Conservation (phyloP, 2,888 invertebrate genomes). For the Mimumesa dahlbomi region DNA sequence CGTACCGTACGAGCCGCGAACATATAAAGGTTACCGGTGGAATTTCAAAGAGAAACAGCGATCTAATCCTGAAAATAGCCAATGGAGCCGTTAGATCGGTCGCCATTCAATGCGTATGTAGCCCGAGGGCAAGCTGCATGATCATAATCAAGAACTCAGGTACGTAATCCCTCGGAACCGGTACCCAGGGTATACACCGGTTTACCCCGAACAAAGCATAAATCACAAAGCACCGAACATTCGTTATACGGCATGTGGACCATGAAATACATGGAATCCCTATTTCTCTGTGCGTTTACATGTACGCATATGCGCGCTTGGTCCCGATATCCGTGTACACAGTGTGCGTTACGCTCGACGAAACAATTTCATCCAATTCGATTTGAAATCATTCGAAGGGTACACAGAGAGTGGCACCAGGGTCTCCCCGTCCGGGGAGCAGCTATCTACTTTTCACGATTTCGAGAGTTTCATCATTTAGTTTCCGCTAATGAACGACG, state of each 20-base stretch:
- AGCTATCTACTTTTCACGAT: conserved; percentile 28
- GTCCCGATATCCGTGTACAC: conserved; percentile 36
- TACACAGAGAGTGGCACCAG: neutral
- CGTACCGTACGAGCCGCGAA: no score
- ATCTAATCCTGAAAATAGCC: conserved; percentile 8
- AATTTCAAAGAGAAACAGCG: neutral
- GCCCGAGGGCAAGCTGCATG: conserved; percentile 9
- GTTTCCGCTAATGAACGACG: no score
- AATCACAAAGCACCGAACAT: conserved; percentile 77
- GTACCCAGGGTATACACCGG: conserved; percentile 27
- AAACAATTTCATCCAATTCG: conserved; percentile 67
- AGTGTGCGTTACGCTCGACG: conserved; percentile 53
- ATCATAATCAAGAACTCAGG: conserved; percentile 58
- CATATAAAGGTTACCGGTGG: no score
- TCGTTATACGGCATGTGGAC: conserved; percentile 73
- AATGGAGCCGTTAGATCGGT: neutral
- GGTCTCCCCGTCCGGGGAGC: conserved; percentile 4
- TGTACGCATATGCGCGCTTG: conserved; percentile 23
- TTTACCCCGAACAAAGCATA: conserved; percentile 67
- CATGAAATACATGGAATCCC: conserved; percentile 72
- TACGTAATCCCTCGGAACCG: conserved; percentile 50
- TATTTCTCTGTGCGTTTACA: conserved; percentile 38
- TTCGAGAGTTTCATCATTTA: no score
- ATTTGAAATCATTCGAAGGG: conserved; percentile 66
- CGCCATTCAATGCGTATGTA: conserved; percentile 7